These are phyloP conservation scores for Tenthredo scrophulariae DNA, from an alignment of 2,888 invertebrate genomes.

Conservation along the genomic window DNA sequence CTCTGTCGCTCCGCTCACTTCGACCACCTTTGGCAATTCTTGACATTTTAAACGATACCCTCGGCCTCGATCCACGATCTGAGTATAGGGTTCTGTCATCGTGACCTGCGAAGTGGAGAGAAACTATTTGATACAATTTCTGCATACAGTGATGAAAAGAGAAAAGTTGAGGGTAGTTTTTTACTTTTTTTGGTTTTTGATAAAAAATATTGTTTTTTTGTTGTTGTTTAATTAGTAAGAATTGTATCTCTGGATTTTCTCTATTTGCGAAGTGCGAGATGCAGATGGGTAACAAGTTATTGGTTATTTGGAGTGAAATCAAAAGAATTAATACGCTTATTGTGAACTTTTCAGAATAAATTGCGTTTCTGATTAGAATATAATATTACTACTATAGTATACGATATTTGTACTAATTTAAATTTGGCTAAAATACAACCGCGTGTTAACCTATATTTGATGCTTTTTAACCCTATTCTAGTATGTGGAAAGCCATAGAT, in stretches of 20 bases:
- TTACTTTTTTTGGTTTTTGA: background rate
- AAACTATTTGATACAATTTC: background rate
- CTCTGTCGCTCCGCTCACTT: constrained; percentile 16
- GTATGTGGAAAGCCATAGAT: background rate
- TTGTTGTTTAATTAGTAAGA: background rate
- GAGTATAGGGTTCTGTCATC: constrained; percentile 51
- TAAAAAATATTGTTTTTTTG: background rate
- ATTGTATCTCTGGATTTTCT: background rate
- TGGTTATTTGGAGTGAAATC: background rate
- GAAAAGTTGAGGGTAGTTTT: background rate
- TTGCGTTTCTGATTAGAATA: background rate
- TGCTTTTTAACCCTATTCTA: background rate
- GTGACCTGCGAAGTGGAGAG: constrained; percentile 5
- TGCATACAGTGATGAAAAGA: background rate
- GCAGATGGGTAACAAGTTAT: background rate
- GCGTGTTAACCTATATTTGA: constrained; percentile 6
- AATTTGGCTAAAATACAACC: background rate
- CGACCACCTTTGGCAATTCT: constrained; percentile 39
- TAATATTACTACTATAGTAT: background rate
- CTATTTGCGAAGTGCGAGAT: background rate
- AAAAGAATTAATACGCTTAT: background rate
- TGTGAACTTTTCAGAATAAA: background rate
- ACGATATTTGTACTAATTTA: background rate
- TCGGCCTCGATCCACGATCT: constrained; percentile 26
- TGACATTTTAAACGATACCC: constrained; percentile 44